These are phyloP conservation scores for Sylvia borin DNA, from an alignment of 2,797 vertebrate species.

Conservation along the genomic window DNA sequence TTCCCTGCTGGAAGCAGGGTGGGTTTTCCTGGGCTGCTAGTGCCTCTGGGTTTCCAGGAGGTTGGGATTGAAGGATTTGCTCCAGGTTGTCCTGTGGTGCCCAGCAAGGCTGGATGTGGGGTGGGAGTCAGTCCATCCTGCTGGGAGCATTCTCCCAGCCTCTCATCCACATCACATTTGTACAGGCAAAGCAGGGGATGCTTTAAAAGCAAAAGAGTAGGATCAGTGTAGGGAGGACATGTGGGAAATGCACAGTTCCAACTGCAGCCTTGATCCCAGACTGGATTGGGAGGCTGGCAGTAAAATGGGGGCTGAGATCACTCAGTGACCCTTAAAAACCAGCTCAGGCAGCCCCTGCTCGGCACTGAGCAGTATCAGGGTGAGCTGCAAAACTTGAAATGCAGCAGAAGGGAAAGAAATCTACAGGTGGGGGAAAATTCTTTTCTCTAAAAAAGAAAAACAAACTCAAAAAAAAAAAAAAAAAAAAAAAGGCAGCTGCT, in stretches of 20 bases:
- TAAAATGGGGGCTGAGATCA: neutral
- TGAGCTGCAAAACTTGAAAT: neutral
- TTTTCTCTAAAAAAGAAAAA: neutral
- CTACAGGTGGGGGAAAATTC: neutral
- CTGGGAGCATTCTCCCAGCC: accelerated
- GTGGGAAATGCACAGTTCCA: neutral
- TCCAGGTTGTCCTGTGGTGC: neutral
- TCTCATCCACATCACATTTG: neutral
- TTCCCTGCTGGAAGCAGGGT: neutral
- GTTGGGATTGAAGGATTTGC: neutral
- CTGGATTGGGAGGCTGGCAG: neutral
- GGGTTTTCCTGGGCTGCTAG: neutral
- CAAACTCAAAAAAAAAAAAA: accelerated
- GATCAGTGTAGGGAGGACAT: neutral
- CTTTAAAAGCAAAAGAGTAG: neutral
- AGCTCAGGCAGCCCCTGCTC: neutral
- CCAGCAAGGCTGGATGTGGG: neutral
- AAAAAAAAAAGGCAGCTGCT: neutral
- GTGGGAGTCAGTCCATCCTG: too few species aligned
- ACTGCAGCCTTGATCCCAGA: neutral
- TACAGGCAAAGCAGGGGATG: neutral
- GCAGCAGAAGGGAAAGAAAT: neutral
- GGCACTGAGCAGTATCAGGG: neutral
- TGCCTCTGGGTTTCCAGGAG: neutral
- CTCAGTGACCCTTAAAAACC: neutral